Conservation (phyloP, 2,113 vertebrate species). For the Falco punctatus region DNA sequence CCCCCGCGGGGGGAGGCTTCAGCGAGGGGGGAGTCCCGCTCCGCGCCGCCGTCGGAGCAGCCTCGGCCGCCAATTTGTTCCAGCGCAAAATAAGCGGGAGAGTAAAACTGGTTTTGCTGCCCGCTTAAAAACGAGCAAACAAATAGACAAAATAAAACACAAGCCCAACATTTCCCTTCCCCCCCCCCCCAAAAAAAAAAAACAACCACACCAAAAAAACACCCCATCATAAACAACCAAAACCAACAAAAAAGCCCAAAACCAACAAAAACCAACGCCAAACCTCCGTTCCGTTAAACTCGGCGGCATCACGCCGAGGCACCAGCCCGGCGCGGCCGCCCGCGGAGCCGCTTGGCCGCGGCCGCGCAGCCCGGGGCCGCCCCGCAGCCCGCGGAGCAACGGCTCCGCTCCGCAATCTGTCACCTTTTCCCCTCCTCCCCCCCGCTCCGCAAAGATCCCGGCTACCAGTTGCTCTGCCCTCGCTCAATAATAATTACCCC, state of each 20-base stretch:
- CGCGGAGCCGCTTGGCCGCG: conserved; percentile 57
- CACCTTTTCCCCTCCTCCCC: conserved; percentile 64
- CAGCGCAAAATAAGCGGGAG: neutral
- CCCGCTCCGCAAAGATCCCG: conserved; percentile 67
- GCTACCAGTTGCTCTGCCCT: conserved; percentile 87
- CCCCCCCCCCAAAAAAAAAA: too few species aligned
- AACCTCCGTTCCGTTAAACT: neutral
- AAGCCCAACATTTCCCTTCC: too few species aligned
- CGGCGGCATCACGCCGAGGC: neutral
- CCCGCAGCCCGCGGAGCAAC: conserved; percentile 76
- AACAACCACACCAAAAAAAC: too few species aligned
- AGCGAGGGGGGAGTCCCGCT: neutral
- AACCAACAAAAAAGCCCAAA: neutral
- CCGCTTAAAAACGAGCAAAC: neutral
- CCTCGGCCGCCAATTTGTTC: neutral
- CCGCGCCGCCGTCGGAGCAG: neutral
- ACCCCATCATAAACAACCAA: too few species aligned
- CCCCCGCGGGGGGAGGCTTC: neutral
- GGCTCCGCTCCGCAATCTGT: conserved; percentile 91
- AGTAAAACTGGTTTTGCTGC: neutral
- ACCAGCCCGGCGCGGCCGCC: conserved; percentile 57
- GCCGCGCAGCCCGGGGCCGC: conserved; percentile 58
- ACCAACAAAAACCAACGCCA: neutral
- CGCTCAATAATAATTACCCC: conserved; percentile 92
- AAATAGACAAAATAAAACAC: neutral